Evolutionary conservation across 2,113 vertebrate species (phyloP).

Genomic region (Campylorhamphus procurvoides): DNA sequence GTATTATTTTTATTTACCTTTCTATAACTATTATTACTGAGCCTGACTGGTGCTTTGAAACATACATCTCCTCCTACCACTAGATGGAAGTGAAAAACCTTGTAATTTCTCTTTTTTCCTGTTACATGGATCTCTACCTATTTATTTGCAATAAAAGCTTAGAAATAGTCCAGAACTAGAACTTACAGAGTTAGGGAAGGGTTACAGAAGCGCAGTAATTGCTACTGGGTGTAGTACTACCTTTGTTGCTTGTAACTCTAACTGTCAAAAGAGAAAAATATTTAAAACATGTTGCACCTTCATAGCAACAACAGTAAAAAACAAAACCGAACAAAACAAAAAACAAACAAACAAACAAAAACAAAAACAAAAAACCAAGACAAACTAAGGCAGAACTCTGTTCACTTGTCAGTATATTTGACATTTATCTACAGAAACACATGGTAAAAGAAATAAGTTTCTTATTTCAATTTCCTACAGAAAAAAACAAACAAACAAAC

Average conservation of each 20-base stretch:
- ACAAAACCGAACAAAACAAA: neutral
- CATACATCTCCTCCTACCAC: conserved; percentile 38
- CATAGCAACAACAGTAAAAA: neutral
- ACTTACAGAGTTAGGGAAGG: neutral
- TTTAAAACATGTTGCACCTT: neutral
- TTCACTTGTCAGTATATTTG: neutral
- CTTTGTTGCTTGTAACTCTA: neutral
- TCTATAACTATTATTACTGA: neutral
- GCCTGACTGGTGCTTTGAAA: neutral
- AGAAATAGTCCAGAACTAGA: neutral
- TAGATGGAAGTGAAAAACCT: conserved; percentile 75
- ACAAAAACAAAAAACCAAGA: neutral
- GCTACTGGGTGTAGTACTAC: neutral
- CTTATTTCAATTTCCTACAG: neutral
- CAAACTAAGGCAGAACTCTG: neutral
- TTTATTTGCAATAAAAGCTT: neutral
- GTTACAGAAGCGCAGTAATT: neutral
- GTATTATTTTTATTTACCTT: neutral
- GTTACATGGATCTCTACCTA: neutral
- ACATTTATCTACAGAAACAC: neutral
- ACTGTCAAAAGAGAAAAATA: neutral
- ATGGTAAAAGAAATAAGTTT: neutral
- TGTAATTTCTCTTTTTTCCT: neutral
- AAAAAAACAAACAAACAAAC: too few relatives aligned
- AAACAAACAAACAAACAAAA: neutral